Evolutionary conservation across 2,797 vertebrate genomes (phyloP).

Genomic region (Chlorospingus semifuscus): DNA sequence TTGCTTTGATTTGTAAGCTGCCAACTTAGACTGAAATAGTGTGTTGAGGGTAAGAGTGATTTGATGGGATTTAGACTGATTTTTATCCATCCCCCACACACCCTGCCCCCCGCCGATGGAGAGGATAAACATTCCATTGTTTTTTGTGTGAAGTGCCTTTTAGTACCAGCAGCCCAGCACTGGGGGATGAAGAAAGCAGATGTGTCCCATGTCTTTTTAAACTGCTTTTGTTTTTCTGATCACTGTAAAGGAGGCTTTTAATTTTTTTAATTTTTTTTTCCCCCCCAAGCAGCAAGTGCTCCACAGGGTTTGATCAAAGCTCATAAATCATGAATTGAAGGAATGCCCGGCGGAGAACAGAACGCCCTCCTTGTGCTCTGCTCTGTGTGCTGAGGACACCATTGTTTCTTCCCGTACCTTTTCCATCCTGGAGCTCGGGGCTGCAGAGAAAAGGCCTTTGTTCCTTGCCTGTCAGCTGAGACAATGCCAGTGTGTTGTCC

Average conservation of each 20-base stretch:
- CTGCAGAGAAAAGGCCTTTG: constrained; percentile 36
- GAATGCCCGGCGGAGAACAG: constrained; percentile 11
- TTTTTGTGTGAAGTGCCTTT: constrained; percentile 12
- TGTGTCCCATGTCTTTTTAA: constrained; percentile 22
- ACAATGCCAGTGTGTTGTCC: constrained; percentile 58
- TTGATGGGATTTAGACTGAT: background rate
- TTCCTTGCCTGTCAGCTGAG: background rate
- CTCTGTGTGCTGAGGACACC: constrained; percentile 23
- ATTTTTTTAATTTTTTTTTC: background rate
- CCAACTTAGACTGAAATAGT: background rate
- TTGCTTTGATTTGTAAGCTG: background rate
- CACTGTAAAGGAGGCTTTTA: constrained; percentile 27
- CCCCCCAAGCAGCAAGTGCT: background rate
- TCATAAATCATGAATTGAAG: constrained; percentile 57
- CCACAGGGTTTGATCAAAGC: constrained; percentile 46
- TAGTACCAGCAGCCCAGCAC: constrained; percentile 28
- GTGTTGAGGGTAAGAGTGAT: background rate
- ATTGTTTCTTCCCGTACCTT: constrained; percentile 54
- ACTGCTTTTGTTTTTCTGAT: constrained; percentile 52
- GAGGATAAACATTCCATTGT: constrained; percentile 28
- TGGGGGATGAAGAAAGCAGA: constrained; percentile 36
- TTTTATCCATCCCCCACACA: background rate
- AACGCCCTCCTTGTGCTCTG: constrained; percentile 36
- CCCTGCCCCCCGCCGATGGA: background rate
- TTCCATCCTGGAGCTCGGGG: background rate